These are phyloP conservation scores for Noctua fimbriata DNA, from an alignment of 2,888 invertebrate species.

Conservation along the genomic window DNA sequence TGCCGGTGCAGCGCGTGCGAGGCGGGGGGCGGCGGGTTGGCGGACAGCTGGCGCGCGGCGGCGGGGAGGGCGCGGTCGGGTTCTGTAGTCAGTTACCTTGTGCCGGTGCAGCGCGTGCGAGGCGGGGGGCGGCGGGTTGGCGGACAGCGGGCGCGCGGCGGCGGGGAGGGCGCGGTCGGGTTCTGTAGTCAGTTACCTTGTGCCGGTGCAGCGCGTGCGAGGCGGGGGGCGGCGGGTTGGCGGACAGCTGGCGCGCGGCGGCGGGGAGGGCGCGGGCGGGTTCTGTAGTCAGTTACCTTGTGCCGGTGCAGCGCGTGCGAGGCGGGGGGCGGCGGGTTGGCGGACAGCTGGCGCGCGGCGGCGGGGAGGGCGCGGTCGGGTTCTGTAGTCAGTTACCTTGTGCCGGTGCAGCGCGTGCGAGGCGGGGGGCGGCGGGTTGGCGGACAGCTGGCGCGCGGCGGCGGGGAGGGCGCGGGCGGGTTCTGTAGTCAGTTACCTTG, in stretches of 20 bases:
- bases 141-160: too few species aligned
- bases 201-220: neutral
- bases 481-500: neutral
- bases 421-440: neutral
- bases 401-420: conserved; percentile 3
- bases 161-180: too few species aligned
- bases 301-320: conserved; percentile 3
- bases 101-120: too few species aligned
- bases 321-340: neutral
- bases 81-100: too few species aligned
- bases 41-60: too few species aligned
- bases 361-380: neutral
- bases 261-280: neutral
- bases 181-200: neutral
- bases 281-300: neutral
- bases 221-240: conserved; percentile 1
- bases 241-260: too few species aligned
- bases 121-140: too few species aligned
- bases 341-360: conserved; percentile 1
- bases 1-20: too few species aligned
- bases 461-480: neutral
- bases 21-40: too few species aligned
- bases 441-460: too few species aligned
- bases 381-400: neutral
- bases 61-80: too few species aligned